Percentiles rank a stretch among this genome's conserved stretches.
These are phyloP conservation scores for Paraplagusia blochii DNA, from an alignment of 2,113 vertebrate genomes.

Conservation along the genomic window DNA sequence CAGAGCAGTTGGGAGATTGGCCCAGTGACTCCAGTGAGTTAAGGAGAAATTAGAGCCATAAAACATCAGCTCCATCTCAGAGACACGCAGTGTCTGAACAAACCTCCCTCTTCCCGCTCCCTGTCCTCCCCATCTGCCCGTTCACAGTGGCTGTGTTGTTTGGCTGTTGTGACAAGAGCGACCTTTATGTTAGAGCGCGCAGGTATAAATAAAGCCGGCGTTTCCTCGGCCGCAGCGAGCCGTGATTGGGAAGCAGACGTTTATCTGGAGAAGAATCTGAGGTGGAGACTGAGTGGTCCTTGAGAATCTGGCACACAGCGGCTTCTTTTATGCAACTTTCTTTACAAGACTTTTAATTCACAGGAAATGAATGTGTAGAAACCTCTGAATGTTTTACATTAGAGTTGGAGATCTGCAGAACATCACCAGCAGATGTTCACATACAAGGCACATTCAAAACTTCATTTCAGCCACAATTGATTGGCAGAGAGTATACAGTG, in stretches of 20 bases:
- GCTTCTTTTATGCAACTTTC: slow-evolving; percentile 45
- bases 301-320: slow-evolving; percentile 43
- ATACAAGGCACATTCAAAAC: too few relatives aligned
- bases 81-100: slow-evolving; percentile 36
- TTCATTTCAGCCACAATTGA: too few relatives aligned
- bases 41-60: slow-evolving; percentile 65
- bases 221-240: slow-evolving; percentile 54
- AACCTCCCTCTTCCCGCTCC: slow-evolving; percentile 57
- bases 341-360: slow-evolving; percentile 33
- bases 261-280: slow-evolving; percentile 64
- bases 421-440: too few relatives aligned
- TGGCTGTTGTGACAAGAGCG: slow-evolving; percentile 44
- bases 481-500: too few relatives aligned
- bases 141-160: slow-evolving; percentile 61
- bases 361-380: slow-evolving; percentile 28
- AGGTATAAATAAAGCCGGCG: slow-evolving; percentile 51
- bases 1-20: slow-evolving; percentile 21
- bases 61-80: slow-evolving; percentile 41
- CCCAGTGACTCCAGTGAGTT: slow-evolving; percentile 37
- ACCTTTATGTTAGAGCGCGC: slow-evolving; percentile 53
- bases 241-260: slow-evolving; percentile 54
- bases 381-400: slow-evolving; percentile 3
- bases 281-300: slow-evolving; percentile 55
- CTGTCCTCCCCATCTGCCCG: slow-evolving; percentile 61
- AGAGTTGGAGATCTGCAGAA: too few relatives aligned